Percentiles rank a stretch among this genome's conserved stretches.
These are phyloP conservation scores for Galerucella calmariensis DNA, from an alignment of 2,888 invertebrate species.

Conservation along the genomic window DNA sequence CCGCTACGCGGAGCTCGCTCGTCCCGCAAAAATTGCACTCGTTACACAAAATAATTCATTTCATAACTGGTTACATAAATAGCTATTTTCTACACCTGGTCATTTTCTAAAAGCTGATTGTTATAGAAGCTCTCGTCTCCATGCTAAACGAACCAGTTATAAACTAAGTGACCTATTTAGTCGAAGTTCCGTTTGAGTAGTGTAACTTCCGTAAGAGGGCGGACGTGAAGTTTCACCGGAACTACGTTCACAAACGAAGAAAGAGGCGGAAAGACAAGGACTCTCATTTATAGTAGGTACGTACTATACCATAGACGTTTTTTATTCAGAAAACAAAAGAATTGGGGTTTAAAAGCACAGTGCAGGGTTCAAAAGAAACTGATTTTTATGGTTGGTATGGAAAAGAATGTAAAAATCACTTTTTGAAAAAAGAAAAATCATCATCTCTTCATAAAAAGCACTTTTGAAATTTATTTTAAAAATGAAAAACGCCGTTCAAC, in stretches of 20 bases:
- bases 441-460: neutral
- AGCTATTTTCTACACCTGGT: too few relatives aligned
- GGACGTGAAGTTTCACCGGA: conserved; percentile 14
- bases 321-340: neutral
- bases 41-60: too few relatives aligned
- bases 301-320: neutral
- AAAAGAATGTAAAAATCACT: too few relatives aligned
- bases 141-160: neutral
- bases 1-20: too few relatives aligned
- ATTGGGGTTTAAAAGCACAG: neutral
- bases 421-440: too few relatives aligned
- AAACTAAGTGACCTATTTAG: conserved; percentile 6
- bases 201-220: conserved; percentile 4
- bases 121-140: neutral
- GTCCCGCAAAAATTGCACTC: too few relatives aligned
- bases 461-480: neutral
- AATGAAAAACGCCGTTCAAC: neutral
- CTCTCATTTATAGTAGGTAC: neutral
- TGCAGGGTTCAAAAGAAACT: too few relatives aligned
- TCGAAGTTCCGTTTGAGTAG: conserved; percentile 1
- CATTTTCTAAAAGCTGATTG: too few relatives aligned
- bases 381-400: too few relatives aligned
- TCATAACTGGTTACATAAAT: too few relatives aligned
- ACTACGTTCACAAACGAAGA: conserved; percentile 13
- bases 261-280: conserved; percentile 14